Evolutionary conservation across 2,113 vertebrate genomes (phyloP).

Genomic region (Collichthys lucidus): DNA sequence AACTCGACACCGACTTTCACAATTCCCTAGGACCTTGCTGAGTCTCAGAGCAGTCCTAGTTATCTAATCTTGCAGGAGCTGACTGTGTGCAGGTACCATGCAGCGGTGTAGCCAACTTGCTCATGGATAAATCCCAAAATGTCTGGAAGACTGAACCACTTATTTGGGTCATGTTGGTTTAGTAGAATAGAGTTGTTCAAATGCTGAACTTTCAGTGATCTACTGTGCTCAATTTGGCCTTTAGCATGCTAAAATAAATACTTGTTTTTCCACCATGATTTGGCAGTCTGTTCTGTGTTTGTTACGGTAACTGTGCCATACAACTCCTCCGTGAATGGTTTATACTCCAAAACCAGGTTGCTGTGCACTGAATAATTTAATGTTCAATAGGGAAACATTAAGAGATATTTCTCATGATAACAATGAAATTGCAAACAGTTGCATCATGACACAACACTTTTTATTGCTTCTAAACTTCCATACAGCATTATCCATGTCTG

Average conservation of each 20-base stretch:
- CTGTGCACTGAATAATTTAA: constrained; percentile 60
- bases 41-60: constrained; percentile 45
- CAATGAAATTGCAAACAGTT: constrained; percentile 72
- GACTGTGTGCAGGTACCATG: constrained; percentile 58
- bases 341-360: constrained; percentile 49
- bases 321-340: constrained; percentile 37
- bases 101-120: constrained; percentile 44
- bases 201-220: constrained; percentile 43
- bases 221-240: constrained; percentile 9
- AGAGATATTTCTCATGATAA: constrained; percentile 57
- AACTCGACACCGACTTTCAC: constrained; percentile 32
- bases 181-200: constrained; percentile 47
- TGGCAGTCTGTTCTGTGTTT: constrained; percentile 25
- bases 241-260: constrained; percentile 10
- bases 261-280: constrained; percentile 3
- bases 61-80: constrained; percentile 69
- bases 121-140: constrained; percentile 54
- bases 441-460: constrained; percentile 65
- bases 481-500: constrained; percentile 21
- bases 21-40: constrained; percentile 51
- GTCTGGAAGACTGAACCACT: constrained; percentile 45
- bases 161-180: constrained; percentile 66
- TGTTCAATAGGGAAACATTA: constrained; percentile 38
- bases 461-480: constrained; percentile 36
- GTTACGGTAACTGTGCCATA: constrained; percentile 36